A percentile compares a stretch with the other conserved stretches of the same genome.
Evolutionary conservation across 2,888 invertebrate genomes (phyloP).

Genomic region (Oligia strigilis): DNA sequence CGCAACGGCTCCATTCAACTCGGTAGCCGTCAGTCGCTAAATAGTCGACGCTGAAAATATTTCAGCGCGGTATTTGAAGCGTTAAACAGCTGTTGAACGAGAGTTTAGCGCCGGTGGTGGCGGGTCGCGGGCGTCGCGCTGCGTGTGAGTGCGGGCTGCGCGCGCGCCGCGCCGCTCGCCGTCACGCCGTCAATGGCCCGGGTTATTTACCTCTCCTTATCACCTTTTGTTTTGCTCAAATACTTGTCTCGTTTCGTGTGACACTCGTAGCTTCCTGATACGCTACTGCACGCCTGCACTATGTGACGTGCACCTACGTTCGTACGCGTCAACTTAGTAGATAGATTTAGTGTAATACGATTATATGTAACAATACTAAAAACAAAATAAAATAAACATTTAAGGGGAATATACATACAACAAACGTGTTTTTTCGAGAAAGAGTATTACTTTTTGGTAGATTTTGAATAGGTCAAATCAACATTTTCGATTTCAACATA

Average conservation of each 20-base stretch:
- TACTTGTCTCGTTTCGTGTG: conserved; percentile 81
- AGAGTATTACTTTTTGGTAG: not conserved
- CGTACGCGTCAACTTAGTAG: conserved; percentile 6
- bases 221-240: conserved; percentile 90
- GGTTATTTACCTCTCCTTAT: conserved; percentile 90
- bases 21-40: conserved; percentile 56
- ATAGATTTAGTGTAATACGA: conserved; percentile 5
- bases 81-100: conserved; percentile 82
- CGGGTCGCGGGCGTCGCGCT: conserved; percentile 60
- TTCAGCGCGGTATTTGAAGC: conserved; percentile 81
- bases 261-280: conserved; percentile 76
- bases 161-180: conserved; percentile 68
- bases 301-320: conserved; percentile 32
- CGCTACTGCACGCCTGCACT: conserved; percentile 62
- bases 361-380: not conserved
- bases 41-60: conserved; percentile 79
- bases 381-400: no score
- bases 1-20: conserved; percentile 67
- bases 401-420: no score
- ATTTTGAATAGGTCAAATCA: conserved; percentile 31
- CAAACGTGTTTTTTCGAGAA: not conserved
- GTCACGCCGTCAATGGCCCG: conserved; percentile 88
- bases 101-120: conserved; percentile 70
- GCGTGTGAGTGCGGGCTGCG: conserved; percentile 65
- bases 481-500: conserved; percentile 23